Base-by-base conservation (phyloP, 30 jellyfish, hydroid and myxozoan species). In the Cassiopea xamachana region DNA sequence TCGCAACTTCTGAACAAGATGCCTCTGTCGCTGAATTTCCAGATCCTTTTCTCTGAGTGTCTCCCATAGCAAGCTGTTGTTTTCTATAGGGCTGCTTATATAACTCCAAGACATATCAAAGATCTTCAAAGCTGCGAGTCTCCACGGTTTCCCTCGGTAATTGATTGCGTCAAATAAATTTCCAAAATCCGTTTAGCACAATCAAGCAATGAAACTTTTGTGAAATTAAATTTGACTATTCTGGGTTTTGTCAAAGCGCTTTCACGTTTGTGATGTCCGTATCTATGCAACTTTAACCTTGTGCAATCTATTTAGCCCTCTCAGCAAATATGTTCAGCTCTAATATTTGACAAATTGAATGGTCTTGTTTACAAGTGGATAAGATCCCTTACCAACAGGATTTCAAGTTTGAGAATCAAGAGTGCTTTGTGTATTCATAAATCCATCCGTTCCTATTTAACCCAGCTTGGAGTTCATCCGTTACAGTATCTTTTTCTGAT, bases 11-110 rank as follows among this genome's bases (percentile, higher is more conserved):
- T 18, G 39, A 48, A 84, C 62, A 47, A 55, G 58, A 1, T 55
- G 48, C 15, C 60, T 46, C 44, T 84, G 92, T 50, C 92, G 16
- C 49, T 71, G 61, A 7, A 84, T 18, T 58, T 64, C 46, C 48
- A 43, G 8, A 8, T 70, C 92, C 61, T 60, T 73, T 19, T 84
- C 85, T 48, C 77, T 61, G 8, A 84, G 73, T 16, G 85, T 85
- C 43, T 84, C 19, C 61, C 83, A 47, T 13, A 68, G 1, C 10
- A 9, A 13, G 43, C 2, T 4, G 74, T 64, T 27, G 15, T 64
- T 4, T 7, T 64, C 12, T 55, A 55, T 13, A 64, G 74, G 43
- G 43, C 74, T 64, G 74, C 15, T 14, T 64, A 17, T 13, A 27
- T 17, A 2, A 64, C 43, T 64, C 19, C 43, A 64, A 13, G 74